Conservation (phyloP, 2,113 vertebrate species). For the Ahaetulla prasina region DNA sequence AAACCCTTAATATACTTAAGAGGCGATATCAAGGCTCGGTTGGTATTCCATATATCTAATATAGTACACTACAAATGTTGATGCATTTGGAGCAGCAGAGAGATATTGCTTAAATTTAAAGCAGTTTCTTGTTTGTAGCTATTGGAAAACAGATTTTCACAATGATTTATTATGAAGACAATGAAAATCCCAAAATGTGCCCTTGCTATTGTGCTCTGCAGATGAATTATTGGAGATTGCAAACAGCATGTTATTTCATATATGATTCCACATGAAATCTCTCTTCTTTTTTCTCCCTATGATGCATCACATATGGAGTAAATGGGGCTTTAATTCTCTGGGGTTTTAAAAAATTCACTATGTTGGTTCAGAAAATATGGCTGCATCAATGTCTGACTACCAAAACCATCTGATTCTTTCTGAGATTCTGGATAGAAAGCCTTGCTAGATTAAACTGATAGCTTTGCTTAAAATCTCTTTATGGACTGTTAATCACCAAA, state of each 20-base stretch:
- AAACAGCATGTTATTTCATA: slow-evolving; percentile 54
- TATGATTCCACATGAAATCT: slow-evolving; percentile 54
- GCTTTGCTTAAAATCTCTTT: slow-evolving; percentile 71
- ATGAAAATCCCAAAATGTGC: slow-evolving; percentile 9
- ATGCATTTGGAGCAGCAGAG: not conserved
- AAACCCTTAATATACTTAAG: not conserved
- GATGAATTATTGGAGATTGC: not conserved
- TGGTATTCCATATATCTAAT: not conserved
- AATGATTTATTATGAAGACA: slow-evolving; percentile 39
- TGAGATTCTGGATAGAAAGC: slow-evolving; percentile 49
- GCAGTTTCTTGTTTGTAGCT: not conserved
- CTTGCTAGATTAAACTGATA: slow-evolving; percentile 62
- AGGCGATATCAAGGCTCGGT: not conserved
- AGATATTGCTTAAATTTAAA: not conserved
- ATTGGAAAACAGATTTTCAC: slow-evolving; percentile 18
- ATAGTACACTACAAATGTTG: not conserved
- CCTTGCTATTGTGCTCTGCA: slow-evolving; percentile 2
- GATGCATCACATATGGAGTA: slow-evolving; percentile 72
- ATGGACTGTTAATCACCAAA: slow-evolving; percentile 72
- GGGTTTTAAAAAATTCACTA: slow-evolving; percentile 70
- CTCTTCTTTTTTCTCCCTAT: slow-evolving; percentile 29
- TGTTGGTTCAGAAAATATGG: slow-evolving; percentile 57
- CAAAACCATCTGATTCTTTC: slow-evolving; percentile 41
- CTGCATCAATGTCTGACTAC: slow-evolving; percentile 58
- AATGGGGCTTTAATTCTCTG: slow-evolving; percentile 70